Evolutionary conservation across 2,113 vertebrate species (phyloP).

Genomic region (Rhineura floridana): DNA sequence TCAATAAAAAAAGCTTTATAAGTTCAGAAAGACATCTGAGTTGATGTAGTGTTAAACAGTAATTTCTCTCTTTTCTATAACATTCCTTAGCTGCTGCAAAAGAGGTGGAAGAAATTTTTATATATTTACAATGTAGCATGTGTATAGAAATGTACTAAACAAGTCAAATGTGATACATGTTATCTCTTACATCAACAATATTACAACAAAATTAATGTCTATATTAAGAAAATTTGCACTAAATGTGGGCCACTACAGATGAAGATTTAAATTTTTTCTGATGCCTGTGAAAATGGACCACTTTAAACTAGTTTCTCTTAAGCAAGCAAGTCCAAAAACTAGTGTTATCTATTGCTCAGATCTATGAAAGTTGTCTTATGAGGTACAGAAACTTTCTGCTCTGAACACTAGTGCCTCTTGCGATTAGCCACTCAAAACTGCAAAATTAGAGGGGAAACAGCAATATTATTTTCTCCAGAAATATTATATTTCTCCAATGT

Average conservation of each 20-base stretch:
- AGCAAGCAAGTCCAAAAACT: not conserved
- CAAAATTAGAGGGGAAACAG: not conserved
- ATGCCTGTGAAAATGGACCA: not conserved
- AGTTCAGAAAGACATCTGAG: slow-evolving; percentile 85
- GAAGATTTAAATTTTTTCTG: not conserved
- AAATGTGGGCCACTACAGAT: not conserved
- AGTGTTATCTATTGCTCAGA: not conserved
- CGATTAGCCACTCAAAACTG: not conserved
- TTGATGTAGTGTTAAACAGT: slow-evolving; percentile 86
- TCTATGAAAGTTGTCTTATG: not conserved
- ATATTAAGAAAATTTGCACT: not conserved
- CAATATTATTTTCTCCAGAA: too few species aligned
- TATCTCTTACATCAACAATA: not conserved
- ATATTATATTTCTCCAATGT: too few species aligned
- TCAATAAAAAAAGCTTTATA: slow-evolving; percentile 79
- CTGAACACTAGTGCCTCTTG: not conserved
- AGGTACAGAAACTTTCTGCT: not conserved
- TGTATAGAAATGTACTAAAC: not conserved
- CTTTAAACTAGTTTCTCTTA: not conserved
- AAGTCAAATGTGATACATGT: not conserved
- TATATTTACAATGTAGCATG: not conserved
- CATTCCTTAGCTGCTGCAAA: slow-evolving; percentile 80
- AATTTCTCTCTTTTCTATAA: slow-evolving; percentile 74
- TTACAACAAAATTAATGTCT: not conserved
- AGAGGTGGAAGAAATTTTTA: slow-evolving; percentile 48